A percentile compares a stretch with the other conserved stretches of the same genome.
Conservation (phyloP, 2,797 vertebrate genomes). For the Danio kyathit region DNA sequence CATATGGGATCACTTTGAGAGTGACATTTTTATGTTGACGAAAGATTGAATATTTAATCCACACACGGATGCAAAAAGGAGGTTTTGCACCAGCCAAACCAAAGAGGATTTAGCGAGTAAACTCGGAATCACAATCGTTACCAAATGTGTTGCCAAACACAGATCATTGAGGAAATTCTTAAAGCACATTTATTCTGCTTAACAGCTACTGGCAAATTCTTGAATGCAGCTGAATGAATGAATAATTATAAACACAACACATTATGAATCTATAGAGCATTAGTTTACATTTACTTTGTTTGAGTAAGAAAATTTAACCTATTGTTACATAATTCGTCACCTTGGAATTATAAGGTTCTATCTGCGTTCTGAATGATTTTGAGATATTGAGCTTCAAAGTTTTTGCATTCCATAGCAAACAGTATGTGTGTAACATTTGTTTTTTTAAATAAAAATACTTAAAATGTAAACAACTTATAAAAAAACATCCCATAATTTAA, state of each 20-base stretch:
- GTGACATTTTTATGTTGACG: conserved; percentile 32
- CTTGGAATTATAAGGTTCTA: too few relatives aligned
- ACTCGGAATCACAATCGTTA: conserved; percentile 5
- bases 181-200: not conserved
- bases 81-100: conserved; percentile 31
- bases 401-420: too few relatives aligned
- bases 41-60: conserved; percentile 42
- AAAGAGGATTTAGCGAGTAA: conserved; percentile 8
- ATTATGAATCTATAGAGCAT: not conserved
- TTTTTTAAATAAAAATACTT: too few relatives aligned
- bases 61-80: not conserved
- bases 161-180: not conserved
- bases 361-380: too few relatives aligned
- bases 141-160: conserved; percentile 12
- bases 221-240: not conserved
- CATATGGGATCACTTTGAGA: conserved; percentile 39
- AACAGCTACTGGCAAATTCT: not conserved
- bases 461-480: too few relatives aligned
- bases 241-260: not conserved
- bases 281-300: not conserved
- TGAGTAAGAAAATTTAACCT: not conserved
- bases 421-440: too few relatives aligned
- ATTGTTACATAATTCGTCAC: too few relatives aligned
- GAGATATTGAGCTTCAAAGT: too few relatives aligned
- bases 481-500: too few relatives aligned